phyloP scores from a whole-genome alignment of 1,140 invertebrate species.

The Elysia chlorotica region DNA sequence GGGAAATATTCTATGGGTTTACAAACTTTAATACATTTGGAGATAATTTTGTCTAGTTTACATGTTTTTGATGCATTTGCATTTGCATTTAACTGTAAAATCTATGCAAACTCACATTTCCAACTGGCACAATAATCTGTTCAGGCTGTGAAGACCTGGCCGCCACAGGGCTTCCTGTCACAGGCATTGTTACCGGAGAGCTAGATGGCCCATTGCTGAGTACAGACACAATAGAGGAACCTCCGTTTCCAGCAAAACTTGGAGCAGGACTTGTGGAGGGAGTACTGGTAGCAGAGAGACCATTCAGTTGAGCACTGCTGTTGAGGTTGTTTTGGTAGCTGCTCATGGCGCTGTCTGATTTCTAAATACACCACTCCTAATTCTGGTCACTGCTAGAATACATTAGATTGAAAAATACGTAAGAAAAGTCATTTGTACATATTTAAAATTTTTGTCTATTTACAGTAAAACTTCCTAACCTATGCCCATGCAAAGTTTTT shows the following conservation, averaged over 20 bases:
- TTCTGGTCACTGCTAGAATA: too few species aligned
- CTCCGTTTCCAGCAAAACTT: not conserved
- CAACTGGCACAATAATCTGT: constrained; percentile 20
- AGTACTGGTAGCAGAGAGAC: not conserved
- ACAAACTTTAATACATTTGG: not conserved
- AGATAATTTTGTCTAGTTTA: not conserved
- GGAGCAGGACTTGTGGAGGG: constrained; percentile 2
- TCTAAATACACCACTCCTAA: too few species aligned
- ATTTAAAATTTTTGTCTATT: too few species aligned
- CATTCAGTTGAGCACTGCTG: not conserved
- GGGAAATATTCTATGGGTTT: not conserved
- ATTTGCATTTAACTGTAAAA: not conserved
- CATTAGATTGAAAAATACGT: too few species aligned
- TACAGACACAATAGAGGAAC: not conserved
- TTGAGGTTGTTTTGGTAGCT: constrained; percentile 5
- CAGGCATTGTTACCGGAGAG: constrained; percentile 10
- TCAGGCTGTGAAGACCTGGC: constrained; percentile 8
- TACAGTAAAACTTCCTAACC: too few species aligned
- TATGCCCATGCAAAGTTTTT: too few species aligned
- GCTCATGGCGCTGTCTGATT: not conserved
- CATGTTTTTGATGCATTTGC: not conserved
- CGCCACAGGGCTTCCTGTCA: constrained; percentile 1
- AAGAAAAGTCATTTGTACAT: too few species aligned
- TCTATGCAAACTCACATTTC: constrained; percentile 12
- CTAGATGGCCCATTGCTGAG: constrained; percentile 10